Evolutionary conservation across 2,797 vertebrate species (phyloP), one percentile per base, ranked within the genome.

Genomic region (Poecilia gillii): DNA sequence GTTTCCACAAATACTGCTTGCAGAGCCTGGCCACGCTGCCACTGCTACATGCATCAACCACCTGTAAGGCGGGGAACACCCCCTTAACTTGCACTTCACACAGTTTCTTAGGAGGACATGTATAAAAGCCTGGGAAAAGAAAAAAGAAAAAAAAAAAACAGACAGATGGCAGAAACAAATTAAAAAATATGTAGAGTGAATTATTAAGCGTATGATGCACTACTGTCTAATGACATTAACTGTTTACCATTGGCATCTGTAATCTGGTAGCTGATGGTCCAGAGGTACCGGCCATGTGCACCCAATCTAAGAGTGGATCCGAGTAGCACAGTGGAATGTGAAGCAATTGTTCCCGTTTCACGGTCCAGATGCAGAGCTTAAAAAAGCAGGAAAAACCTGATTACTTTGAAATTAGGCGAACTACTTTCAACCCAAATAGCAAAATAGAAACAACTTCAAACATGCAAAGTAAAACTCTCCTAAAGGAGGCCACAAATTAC

Each of bases 191-290:
- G 4, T 20, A 31, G 20, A 1, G 31, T 12, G 8, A 46, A 43
- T 72, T 23, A 74, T 70, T 3, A 6, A 0, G 20, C 28, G 9
- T 16, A 49, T 77, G 11, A 36, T 46, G 47, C 49, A 33, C 6
- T 64, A 14, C 0, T 73, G 20, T 80, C 0, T 72, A 31, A 13
- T 51, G 23, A 49, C 53, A 43, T 77, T 33, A 59, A 76, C 12
- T 70, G 13, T 76, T 49, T 92, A 98, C 98, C 97, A 90, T 81
- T 93, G 9, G 76, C 36, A 72, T 89, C 93, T 47, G 96, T 82
- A 84, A 95, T 91, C 77, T 95, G 86, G 84, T 97, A 98, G 87
- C 84, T 95, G 94, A 99, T 92, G 78, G 85, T 94, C 98, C 98
- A 99, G 71, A 79, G 85, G 87, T 98, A 98, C 66, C 49, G 90